phyloP scores from a whole-genome alignment of 2,888 invertebrate species.

The Hirtodrosophila duncani region DNA sequence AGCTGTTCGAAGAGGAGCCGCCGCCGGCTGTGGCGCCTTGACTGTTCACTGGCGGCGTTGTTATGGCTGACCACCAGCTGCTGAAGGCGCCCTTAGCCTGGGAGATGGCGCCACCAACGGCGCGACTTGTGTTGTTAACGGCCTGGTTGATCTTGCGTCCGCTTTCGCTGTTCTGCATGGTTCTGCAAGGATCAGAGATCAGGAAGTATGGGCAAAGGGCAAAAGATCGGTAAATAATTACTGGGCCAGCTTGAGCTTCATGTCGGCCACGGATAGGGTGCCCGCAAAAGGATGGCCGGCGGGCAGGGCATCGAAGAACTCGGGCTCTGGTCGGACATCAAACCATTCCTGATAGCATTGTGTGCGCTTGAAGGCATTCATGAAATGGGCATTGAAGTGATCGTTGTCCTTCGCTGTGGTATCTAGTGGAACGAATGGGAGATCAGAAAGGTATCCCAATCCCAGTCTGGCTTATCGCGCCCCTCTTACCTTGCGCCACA shows the following conservation, averaged over 20 bases:
- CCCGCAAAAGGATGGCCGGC: conserved; percentile 97
- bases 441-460: no score
- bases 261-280: conserved; percentile 94
- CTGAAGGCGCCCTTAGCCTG: conserved; percentile 91
- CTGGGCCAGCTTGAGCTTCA: conserved; percentile 94
- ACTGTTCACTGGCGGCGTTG: conserved; percentile 79
- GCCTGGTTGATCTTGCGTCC: conserved; percentile 96
- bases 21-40: conserved; percentile 8
- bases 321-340: conserved; percentile 81
- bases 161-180: conserved; percentile 95
- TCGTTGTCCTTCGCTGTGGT: conserved; percentile 87
- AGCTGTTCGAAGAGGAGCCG: conserved; percentile 13
- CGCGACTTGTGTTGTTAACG: conserved; percentile 92
- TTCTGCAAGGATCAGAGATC: conserved; percentile 82
- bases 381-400: conserved; percentile 91
- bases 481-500: conserved; percentile 55
- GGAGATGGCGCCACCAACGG: conserved; percentile 92
- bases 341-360: conserved; percentile 93
- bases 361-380: conserved; percentile 91
- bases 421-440: conserved; percentile 77
- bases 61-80: conserved; percentile 90
- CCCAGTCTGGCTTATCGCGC: background rate
- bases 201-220: background rate
- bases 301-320: conserved; percentile 84
- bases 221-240: conserved; percentile 80